Evolutionary conservation across 2,888 invertebrate species (phyloP).

Genomic region (Merodon equestris): DNA sequence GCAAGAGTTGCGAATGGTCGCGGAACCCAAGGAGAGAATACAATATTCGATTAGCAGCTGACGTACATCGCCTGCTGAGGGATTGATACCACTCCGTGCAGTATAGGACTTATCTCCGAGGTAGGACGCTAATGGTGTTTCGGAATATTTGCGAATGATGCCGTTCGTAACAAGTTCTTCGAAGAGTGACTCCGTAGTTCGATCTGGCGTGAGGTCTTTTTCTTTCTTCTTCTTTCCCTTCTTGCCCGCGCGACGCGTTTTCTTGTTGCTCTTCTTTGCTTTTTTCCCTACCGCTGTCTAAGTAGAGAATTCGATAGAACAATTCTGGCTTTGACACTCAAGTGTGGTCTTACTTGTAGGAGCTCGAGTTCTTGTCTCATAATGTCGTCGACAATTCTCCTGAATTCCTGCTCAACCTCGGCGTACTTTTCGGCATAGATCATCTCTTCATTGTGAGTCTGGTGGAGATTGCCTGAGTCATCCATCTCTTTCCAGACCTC

Average conservation of each 20-base stretch:
- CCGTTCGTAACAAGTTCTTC: slow-evolving; percentile 95
- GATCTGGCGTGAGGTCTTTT: slow-evolving; percentile 95
- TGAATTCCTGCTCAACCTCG: slow-evolving; percentile 90
- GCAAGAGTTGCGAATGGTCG: slow-evolving; percentile 84
- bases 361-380: slow-evolving; percentile 85
- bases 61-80: slow-evolving; percentile 88
- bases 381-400: slow-evolving; percentile 89
- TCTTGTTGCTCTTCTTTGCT: slow-evolving; percentile 87
- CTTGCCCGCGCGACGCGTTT: slow-evolving; percentile 88
- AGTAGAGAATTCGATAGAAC: background rate
- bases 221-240: slow-evolving; percentile 96
- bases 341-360: slow-evolving; percentile 80
- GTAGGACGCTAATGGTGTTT: slow-evolving; percentile 84
- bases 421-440: slow-evolving; percentile 90
- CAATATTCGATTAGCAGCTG: slow-evolving; percentile 93
- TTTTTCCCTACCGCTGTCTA: slow-evolving; percentile 85
- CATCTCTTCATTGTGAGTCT: slow-evolving; percentile 89
- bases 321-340: background rate
- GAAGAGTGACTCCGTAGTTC: slow-evolving; percentile 93
- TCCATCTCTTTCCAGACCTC: slow-evolving; percentile 91
- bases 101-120: slow-evolving; percentile 88
- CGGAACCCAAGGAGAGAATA: slow-evolving; percentile 90
- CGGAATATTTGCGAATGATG: slow-evolving; percentile 89
- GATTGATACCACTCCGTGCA: slow-evolving; percentile 79
- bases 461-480: slow-evolving; percentile 86